Percentiles rank a stretch among this genome's conserved stretches.
Conservation (phyloP, 1,140 invertebrate genomes). For the Drosophila bocki region DNA sequence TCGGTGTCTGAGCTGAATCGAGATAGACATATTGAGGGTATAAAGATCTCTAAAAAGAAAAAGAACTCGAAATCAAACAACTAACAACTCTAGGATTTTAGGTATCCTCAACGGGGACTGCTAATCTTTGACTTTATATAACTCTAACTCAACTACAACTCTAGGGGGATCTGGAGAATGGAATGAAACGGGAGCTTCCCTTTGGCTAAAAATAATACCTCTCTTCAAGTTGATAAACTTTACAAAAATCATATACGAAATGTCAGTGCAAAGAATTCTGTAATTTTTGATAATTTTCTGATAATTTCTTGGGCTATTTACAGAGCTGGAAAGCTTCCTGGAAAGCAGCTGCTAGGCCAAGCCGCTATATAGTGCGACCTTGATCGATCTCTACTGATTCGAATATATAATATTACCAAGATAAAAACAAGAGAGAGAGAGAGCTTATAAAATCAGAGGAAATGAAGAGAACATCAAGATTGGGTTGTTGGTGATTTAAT, state of each 20-base stretch:
- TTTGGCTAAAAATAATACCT: slow-evolving; percentile 14
- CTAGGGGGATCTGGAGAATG: slow-evolving; percentile 21
- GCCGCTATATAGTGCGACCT: slow-evolving; percentile 34
- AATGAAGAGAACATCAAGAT: slow-evolving; percentile 37
- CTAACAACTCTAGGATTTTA: slow-evolving; percentile 21
- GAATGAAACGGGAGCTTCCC: slow-evolving; percentile 32
- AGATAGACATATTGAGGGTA: slow-evolving; percentile 13
- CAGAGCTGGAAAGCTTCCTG: slow-evolving; percentile 39
- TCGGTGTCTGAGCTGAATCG: slow-evolving; percentile 44
- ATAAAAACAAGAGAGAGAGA: slow-evolving; percentile 14
- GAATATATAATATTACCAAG: slow-evolving; percentile 11
- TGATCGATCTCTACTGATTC: slow-evolving; percentile 24
- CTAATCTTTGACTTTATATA: slow-evolving; percentile 8
- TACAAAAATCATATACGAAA: slow-evolving; percentile 1
- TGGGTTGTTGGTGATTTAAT: slow-evolving; percentile 27
- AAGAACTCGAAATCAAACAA: slow-evolving; percentile 13
- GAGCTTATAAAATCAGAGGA: slow-evolving; percentile 23
- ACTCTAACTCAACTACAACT: slow-evolving; percentile 5
- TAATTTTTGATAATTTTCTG: slow-evolving; percentile 19
- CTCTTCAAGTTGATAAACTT: not conserved
- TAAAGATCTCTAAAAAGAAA: slow-evolving; percentile 2
- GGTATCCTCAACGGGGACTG: not conserved
- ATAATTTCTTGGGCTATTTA: slow-evolving; percentile 32
- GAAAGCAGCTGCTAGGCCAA: slow-evolving; percentile 48
- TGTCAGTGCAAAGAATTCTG: slow-evolving; percentile 57